Percentiles rank a stretch among this genome's conserved stretches.
phyloP scores from a whole-genome alignment of 2,113 vertebrate genomes.

The Calidris pygmaea region DNA sequence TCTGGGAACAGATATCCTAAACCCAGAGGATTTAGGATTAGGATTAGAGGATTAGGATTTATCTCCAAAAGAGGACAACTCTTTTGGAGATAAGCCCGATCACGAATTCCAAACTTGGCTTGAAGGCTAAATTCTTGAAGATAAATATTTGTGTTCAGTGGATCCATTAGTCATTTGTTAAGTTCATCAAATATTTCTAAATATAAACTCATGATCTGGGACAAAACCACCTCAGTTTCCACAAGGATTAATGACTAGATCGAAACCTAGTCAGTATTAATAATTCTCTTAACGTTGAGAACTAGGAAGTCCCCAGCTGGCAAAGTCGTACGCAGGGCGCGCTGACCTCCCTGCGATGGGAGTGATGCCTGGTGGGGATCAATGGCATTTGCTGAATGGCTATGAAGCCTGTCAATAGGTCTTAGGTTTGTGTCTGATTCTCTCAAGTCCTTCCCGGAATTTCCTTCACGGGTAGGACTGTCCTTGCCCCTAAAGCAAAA shows the following conservation, averaged over 20 bases:
- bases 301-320: background rate
- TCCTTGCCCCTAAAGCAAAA: background rate
- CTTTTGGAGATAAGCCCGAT: background rate
- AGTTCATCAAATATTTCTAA: background rate
- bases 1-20: background rate
- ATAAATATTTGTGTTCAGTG: background rate
- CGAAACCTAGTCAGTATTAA: background rate
- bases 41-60: too few species aligned
- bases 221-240: background rate
- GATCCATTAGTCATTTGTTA: background rate
- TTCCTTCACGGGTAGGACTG: background rate
- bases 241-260: background rate
- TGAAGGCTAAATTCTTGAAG: background rate
- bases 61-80: too few species aligned
- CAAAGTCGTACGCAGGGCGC: background rate
- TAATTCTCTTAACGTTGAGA: background rate
- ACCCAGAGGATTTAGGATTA: too few species aligned
- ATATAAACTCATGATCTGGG: background rate
- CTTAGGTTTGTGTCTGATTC: background rate
- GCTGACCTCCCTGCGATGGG: background rate
- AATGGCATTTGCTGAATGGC: background rate
- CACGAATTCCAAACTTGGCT: background rate
- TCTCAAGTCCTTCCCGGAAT: background rate
- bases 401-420: background rate
- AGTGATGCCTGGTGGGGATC: background rate